phyloP scores from a whole-genome alignment of 1,140 invertebrate species.

The Drosophila tsacasi region DNA sequence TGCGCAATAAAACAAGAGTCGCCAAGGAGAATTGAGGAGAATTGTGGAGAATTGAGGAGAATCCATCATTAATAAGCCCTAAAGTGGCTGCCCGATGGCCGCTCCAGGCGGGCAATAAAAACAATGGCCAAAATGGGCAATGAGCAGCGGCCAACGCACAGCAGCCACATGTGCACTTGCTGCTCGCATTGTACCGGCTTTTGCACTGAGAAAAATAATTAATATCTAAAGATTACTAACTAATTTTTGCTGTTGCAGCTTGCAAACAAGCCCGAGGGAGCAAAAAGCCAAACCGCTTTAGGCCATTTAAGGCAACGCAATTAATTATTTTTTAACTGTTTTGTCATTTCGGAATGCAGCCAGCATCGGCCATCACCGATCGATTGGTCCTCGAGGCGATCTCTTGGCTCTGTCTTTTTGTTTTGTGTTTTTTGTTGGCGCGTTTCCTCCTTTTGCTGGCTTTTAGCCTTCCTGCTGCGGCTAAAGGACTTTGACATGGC shows the following conservation, averaged over 20 bases:
- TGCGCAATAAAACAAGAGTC: slow-evolving; percentile 76
- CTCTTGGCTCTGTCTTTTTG: slow-evolving; percentile 19
- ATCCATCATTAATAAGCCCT: slow-evolving; percentile 84
- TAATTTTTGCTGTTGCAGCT: slow-evolving; percentile 56
- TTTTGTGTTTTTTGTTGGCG: slow-evolving; percentile 3
- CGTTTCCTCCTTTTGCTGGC: slow-evolving; percentile 14
- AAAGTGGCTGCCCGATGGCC: slow-evolving; percentile 72
- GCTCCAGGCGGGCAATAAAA: slow-evolving; percentile 79
- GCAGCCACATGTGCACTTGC: slow-evolving; percentile 61
- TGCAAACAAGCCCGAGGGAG: slow-evolving; percentile 61
- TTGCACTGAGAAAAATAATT: slow-evolving; percentile 14
- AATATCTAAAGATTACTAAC: too few species aligned
- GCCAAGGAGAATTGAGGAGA: slow-evolving; percentile 65
- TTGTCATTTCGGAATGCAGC: slow-evolving; percentile 84
- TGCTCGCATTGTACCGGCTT: slow-evolving; percentile 45
- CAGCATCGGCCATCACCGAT: slow-evolving; percentile 72
- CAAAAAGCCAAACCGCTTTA: slow-evolving; percentile 79
- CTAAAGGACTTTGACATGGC: slow-evolving; percentile 79
- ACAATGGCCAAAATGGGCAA: slow-evolving; percentile 79
- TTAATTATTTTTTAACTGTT: slow-evolving; percentile 85
- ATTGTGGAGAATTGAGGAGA: slow-evolving; percentile 71
- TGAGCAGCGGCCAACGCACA: slow-evolving; percentile 59
- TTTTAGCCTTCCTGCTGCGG: slow-evolving; percentile 51
- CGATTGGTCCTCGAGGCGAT: slow-evolving; percentile 56
- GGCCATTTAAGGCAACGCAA: slow-evolving; percentile 85